These are phyloP conservation scores for Conomelus anceps DNA, from an alignment of 2,888 invertebrate genomes.

Conservation along the genomic window DNA sequence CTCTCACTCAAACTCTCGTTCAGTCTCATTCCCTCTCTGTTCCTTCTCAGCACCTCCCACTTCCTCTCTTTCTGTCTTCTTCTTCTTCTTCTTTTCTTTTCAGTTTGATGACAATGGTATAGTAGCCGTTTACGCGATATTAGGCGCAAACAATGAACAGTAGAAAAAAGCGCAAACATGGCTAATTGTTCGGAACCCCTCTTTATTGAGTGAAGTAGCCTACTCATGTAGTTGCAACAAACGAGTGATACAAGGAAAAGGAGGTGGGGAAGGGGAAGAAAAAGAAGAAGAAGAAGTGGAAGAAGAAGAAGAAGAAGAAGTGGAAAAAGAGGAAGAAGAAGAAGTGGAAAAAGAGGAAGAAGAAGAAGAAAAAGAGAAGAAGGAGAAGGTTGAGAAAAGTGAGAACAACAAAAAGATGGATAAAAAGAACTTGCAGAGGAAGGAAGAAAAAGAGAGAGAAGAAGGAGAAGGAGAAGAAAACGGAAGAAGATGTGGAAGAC, in stretches of 20 bases:
- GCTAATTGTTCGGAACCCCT: too few species aligned
- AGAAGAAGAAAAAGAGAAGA: not conserved
- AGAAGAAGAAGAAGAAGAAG: not conserved
- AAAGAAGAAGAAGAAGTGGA: not conserved
- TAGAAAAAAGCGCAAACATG: not conserved
- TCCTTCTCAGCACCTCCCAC: not conserved
- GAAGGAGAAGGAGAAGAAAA: not conserved
- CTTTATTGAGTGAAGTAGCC: not conserved
- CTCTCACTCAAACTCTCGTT: slow-evolving; percentile 16
- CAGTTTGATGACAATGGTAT: not conserved
- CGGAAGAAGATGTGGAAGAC: not conserved
- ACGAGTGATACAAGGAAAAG: not conserved
- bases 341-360: not conserved
- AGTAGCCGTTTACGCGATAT: not conserved
- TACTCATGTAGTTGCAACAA: not conserved
- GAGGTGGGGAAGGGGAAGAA: not conserved
- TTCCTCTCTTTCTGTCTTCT: not conserved
- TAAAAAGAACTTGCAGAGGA: too few species aligned
- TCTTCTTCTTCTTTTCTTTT: slow-evolving; percentile 13
- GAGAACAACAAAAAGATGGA: too few species aligned
- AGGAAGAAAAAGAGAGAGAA: not conserved
- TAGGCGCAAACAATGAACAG: not conserved
- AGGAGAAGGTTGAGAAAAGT: not conserved
- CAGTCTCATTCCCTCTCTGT: not conserved
- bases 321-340: too few species aligned